These are phyloP conservation scores for Hyposoter dolosus DNA, from an alignment of 2,888 invertebrate genomes.

Conservation along the genomic window DNA sequence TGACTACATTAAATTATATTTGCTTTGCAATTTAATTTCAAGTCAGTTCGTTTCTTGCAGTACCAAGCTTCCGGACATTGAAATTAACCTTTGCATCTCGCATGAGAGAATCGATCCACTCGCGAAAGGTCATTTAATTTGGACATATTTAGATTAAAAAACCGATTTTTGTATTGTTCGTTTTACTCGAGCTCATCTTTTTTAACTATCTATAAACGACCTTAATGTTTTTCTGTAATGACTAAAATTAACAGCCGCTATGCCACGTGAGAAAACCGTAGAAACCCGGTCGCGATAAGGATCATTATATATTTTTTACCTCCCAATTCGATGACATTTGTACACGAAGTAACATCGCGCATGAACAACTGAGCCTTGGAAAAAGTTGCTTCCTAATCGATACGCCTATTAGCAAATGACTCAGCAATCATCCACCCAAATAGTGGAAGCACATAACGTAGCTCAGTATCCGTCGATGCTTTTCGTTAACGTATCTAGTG, in stretches of 20 bases:
- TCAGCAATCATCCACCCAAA: neutral
- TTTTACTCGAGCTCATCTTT: neutral
- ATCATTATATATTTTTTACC: neutral
- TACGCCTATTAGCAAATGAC: slow-evolving; percentile 2
- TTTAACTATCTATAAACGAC: neutral
- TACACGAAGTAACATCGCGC: neutral
- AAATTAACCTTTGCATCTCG: neutral
- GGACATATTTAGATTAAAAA: too few relatives aligned
- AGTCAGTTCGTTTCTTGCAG: neutral
- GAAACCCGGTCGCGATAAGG: neutral
- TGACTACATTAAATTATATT: neutral
- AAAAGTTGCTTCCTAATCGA: slow-evolving; percentile 1
- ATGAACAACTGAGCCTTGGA: neutral
- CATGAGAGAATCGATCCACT: neutral
- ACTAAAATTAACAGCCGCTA: neutral
- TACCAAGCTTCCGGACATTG: neutral
- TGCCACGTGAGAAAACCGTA: neutral
- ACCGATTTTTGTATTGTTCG: neutral
- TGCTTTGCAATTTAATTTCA: neutral
- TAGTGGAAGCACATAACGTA: neutral
- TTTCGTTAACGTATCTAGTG: neutral
- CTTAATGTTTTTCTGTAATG: neutral
- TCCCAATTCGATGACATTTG: neutral
- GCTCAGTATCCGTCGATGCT: neutral
- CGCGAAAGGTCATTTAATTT: neutral